Conservation (phyloP, 2,888 invertebrate genomes). For the Erebia aethiops region DNA sequence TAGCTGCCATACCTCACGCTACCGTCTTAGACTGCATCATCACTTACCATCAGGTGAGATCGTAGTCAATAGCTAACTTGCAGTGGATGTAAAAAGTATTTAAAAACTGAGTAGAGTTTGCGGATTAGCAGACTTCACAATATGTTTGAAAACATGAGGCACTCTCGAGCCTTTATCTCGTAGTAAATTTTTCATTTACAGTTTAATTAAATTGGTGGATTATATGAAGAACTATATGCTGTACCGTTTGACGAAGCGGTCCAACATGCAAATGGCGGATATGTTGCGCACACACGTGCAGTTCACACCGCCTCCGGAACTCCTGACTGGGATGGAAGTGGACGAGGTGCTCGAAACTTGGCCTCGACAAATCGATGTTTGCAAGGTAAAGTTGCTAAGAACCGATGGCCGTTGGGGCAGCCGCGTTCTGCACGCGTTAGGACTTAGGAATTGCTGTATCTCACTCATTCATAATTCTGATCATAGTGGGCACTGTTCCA, state of each 20-base stretch:
- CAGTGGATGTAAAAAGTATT: too few species aligned
- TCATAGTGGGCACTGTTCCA: constrained; percentile 84
- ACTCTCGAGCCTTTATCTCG: too few species aligned
- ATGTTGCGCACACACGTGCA: constrained; percentile 80
- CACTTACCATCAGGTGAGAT: too few species aligned
- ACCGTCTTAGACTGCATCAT: too few species aligned
- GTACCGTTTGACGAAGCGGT: constrained; percentile 85
- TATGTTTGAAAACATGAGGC: too few species aligned
- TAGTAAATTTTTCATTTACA: constrained; percentile 48
- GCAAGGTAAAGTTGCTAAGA: constrained; percentile 58
- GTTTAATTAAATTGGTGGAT: constrained; percentile 88
- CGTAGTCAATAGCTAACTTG: too few species aligned
- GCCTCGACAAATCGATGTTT: constrained; percentile 69
- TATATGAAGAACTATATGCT: constrained; percentile 88
- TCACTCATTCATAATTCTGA: not conserved
- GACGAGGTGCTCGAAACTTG: constrained; percentile 78
- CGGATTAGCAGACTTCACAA: not conserved
- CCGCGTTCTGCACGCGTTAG: too few species aligned
- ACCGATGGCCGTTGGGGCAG: too few species aligned
- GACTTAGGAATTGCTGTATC: not conserved
- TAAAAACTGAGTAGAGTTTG: too few species aligned
- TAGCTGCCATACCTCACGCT: too few species aligned
- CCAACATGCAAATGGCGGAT: constrained; percentile 82
- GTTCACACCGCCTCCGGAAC: constrained; percentile 76
- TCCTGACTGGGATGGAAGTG: constrained; percentile 65